Conservation (phyloP, 2,888 invertebrate species). For the Cordilura impudica region DNA sequence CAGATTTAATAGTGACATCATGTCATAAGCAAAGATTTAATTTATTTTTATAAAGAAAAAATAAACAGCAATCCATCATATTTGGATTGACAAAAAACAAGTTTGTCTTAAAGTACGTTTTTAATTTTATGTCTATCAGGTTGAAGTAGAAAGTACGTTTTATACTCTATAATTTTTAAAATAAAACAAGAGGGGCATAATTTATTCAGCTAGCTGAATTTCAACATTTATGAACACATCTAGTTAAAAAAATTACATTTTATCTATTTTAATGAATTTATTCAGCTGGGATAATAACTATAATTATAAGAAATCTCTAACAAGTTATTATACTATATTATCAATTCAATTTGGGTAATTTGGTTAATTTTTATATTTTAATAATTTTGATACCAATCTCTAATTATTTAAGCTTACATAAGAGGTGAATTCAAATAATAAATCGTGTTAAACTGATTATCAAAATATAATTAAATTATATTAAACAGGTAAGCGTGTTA, state of each 20-base stretch:
- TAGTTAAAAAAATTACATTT: too few relatives aligned
- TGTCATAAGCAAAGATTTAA: constrained; percentile 52
- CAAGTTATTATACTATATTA: too few relatives aligned
- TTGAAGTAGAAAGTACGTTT: not conserved
- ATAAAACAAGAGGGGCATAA: not conserved
- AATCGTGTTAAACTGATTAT: too few relatives aligned
- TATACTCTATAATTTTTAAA: not conserved
- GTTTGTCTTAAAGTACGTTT: constrained; percentile 3
- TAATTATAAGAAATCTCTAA: too few relatives aligned
- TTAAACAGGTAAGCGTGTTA: too few relatives aligned
- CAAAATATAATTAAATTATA: too few relatives aligned
- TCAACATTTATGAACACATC: not conserved
- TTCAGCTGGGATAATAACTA: too few relatives aligned
- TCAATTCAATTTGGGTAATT: too few relatives aligned
- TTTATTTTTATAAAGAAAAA: constrained; percentile 37
- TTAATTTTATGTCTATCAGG: not conserved
- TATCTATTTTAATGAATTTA: not conserved
- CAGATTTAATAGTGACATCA: constrained; percentile 49
- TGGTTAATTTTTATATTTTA: too few relatives aligned
- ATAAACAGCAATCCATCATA: constrained; percentile 58
- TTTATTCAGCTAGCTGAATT: not conserved
- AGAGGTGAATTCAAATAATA: too few relatives aligned
- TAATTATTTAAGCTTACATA: too few relatives aligned
- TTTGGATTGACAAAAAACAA: constrained; percentile 26
- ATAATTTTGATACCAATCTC: too few relatives aligned